Base-by-base conservation (phyloP, 2,113 vertebrate species). In the Malaclemys terrapin region DNA sequence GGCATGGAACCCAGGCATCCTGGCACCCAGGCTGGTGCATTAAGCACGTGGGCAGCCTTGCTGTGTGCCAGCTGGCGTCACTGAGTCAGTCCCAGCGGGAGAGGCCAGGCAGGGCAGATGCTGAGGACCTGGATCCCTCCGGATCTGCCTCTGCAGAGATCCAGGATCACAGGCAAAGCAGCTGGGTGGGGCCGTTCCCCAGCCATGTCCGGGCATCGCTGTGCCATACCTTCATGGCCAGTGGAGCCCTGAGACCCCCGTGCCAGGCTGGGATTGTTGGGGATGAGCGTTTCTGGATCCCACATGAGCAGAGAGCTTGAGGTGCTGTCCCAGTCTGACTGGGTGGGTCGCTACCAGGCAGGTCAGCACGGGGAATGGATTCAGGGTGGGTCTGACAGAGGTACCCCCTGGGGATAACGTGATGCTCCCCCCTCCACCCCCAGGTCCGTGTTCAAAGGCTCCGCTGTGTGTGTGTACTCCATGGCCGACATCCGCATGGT, bases 401-500 rank as follows among this genome's bases (percentile, higher is more conserved):
- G 50, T 42, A 62, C n/a, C 54, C n/a, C 27, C 12, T 1, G 57
- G 80, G 38, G 31, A n/a, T 96, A 62, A 65, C 81, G 94, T 5
- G 75, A 59, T 7, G 5, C 90, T 50, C 22, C 24, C 35, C 35
- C 89, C 4, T 50, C 87, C 38, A 49, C 54, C 80, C 62, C 2
- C 98, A 99, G 99, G 95, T 99, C 99, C 0, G 99, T 99, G 95
- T 99, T 99, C 97, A 99, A 99, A 95, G 99, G 99, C 89, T 99
- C 99, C 2, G 99, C 99, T 0, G 99, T 99, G 86, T 99, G 99
- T 7, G 99, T 99, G 87, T 99, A 99, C 98, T 99, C 99, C 78
- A 99, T 99, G 99, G 99, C 99, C 0, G 99, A 99, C 97, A 99
- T 99, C 75, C 99, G 99, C 25, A 99, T 99, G 99, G 99, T 99